A percentile compares a stretch with the other conserved stretches of the same genome.
These are phyloP conservation scores for Panthera uncia DNA, from an alignment of 2,113 vertebrate species.

Conservation along the genomic window DNA sequence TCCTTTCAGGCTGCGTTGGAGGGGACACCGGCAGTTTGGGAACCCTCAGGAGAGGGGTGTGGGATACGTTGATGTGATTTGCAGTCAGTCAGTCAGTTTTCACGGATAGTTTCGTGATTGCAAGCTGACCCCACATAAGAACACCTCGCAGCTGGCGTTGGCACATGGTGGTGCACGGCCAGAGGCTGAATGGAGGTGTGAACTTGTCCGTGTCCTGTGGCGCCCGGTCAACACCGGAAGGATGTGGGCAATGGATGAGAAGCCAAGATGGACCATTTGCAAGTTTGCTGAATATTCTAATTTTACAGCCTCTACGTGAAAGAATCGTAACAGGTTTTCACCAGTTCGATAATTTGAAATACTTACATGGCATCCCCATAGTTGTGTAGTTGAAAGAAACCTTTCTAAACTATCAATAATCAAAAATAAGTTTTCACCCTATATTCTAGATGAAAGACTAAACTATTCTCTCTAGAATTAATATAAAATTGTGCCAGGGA, in stretches of 20 bases:
- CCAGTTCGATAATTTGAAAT: background rate
- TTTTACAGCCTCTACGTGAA: background rate
- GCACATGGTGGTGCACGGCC: background rate
- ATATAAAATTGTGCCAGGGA: background rate
- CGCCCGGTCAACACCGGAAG: background rate
- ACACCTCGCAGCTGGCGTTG: background rate
- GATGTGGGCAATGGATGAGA: background rate
- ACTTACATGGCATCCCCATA: background rate
- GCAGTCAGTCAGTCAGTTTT: background rate
- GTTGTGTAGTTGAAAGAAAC: background rate
- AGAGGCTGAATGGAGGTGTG: fast-evolving
- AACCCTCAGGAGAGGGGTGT: background rate
- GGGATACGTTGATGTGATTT: background rate
- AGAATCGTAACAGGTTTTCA: background rate
- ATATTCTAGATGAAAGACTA: background rate
- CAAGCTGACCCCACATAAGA: background rate
- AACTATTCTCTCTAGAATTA: background rate
- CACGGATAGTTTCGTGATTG: background rate
- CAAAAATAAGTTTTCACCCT: background rate
- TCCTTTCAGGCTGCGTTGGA: background rate
- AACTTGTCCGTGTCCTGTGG: no score
- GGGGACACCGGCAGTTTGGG: background rate
- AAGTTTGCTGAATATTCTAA: background rate
- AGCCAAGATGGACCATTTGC: background rate
- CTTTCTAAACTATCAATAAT: background rate